Percentiles rank a stretch among this genome's conserved stretches.
Conservation (phyloP, 2,797 vertebrate genomes). For the Periophthalmus magnuspinnatus region DNA sequence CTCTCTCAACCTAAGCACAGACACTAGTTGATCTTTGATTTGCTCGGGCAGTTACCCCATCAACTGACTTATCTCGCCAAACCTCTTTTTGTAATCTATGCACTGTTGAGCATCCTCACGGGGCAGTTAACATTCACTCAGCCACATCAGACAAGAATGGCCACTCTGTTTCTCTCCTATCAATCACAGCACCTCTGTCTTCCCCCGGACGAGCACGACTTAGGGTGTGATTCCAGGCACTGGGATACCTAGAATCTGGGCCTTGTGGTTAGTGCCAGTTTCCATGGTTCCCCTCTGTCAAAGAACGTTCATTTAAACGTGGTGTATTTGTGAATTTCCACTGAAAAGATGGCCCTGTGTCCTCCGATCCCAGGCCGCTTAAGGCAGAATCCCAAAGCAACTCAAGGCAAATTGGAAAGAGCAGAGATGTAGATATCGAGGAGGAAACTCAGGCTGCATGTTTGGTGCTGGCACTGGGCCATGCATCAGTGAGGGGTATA, state of each 20-base stretch:
- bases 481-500: constrained; percentile 39
- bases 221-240: constrained; percentile 56
- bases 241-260: constrained; percentile 63
- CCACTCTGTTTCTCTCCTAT: constrained; percentile 59
- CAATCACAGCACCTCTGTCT: constrained; percentile 64
- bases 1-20: constrained; percentile 27
- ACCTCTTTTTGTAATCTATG: constrained; percentile 30
- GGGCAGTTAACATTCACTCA: constrained; percentile 62
- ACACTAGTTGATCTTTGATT: constrained; percentile 25
- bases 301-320: constrained; percentile 52
- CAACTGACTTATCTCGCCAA: constrained; percentile 44
- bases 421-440: constrained; percentile 33
- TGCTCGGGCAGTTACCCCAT: constrained; percentile 36
- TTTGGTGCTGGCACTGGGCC: constrained; percentile 48
- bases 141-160: constrained; percentile 58
- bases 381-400: constrained; percentile 52
- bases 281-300: constrained; percentile 65
- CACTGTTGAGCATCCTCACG: constrained; percentile 54
- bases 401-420: constrained; percentile 34
- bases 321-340: constrained; percentile 54
- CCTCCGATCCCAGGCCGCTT: constrained; percentile 37
- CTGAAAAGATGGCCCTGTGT: constrained; percentile 74
- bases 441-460: constrained; percentile 39
- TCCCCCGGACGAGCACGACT: constrained; percentile 41
- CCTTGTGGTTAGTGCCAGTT: constrained; percentile 63